Conservation (phyloP, 2,888 invertebrate genomes). For the Drosophila pullipes region DNA sequence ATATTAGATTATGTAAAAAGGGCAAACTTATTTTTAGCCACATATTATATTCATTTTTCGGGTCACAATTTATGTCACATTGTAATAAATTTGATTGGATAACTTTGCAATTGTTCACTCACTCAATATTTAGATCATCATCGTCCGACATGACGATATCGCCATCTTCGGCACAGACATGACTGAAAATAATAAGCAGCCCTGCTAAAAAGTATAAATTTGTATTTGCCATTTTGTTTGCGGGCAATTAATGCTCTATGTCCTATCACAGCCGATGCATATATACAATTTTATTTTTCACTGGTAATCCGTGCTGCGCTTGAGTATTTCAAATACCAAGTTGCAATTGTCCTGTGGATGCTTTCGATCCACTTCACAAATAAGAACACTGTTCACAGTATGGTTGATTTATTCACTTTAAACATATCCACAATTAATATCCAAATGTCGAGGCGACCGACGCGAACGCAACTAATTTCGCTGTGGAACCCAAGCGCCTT, state of each 20-base stretch:
- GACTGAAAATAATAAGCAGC: constrained; percentile 39
- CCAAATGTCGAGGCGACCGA: constrained; percentile 26
- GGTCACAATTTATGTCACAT: neutral
- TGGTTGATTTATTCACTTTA: constrained; percentile 26
- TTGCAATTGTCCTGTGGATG: constrained; percentile 31
- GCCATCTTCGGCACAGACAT: constrained; percentile 54
- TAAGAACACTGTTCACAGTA: constrained; percentile 14
- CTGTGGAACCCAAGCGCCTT: constrained; percentile 35
- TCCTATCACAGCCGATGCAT: constrained; percentile 12
- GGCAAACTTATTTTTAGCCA: neutral
- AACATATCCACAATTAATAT: constrained; percentile 29
- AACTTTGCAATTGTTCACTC: constrained; percentile 32
- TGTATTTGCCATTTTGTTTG: constrained; percentile 52
- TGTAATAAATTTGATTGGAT: neutral
- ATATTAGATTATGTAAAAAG: neutral
- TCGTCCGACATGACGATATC: constrained; percentile 67
- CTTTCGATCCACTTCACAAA: constrained; percentile 19
- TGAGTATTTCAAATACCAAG: constrained; percentile 9
- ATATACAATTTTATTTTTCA: constrained; percentile 6
- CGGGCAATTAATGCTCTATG: constrained; percentile 14
- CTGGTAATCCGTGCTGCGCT: constrained; percentile 48
- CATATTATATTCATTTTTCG: neutral
- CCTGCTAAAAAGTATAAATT: constrained; percentile 36
- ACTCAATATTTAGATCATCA: constrained; percentile 67
- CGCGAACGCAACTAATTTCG: constrained; percentile 59